Evolutionary conservation across 2,797 vertebrate genomes (phyloP).

Genomic region (Lerista edwardsae): DNA sequence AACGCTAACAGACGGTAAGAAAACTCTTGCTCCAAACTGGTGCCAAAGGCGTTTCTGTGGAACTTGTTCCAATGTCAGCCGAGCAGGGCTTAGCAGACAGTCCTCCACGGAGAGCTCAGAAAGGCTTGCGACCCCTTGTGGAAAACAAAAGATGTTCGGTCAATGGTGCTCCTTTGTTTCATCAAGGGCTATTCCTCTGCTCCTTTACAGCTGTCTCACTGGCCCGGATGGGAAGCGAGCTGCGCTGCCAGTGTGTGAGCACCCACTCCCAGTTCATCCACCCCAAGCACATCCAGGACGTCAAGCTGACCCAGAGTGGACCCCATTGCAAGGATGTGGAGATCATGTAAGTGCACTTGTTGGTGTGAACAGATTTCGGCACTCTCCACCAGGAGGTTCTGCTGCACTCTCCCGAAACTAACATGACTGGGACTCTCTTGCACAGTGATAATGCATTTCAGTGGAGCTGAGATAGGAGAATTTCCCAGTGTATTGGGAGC

Average conservation of each 20-base stretch:
- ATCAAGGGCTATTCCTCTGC: background rate
- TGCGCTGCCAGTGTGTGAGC: conserved; percentile 74
- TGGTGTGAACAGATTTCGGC: too few species aligned
- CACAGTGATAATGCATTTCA: background rate
- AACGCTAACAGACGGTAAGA: conserved; percentile 39
- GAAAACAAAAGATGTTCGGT: background rate
- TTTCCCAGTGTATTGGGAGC: background rate
- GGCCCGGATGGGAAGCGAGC: conserved; percentile 49
- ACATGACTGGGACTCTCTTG: too few species aligned
- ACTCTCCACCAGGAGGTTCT: too few species aligned
- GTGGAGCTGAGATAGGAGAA: too few species aligned
- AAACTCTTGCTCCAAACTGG: background rate
- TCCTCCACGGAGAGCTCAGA: background rate
- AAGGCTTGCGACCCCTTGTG: background rate
- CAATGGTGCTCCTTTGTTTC: background rate
- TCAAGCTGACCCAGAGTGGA: conserved; percentile 74
- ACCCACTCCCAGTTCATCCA: conserved; percentile 62
- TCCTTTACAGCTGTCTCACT: conserved; percentile 16
- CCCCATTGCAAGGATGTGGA: conserved; percentile 71
- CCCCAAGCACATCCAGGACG: conserved; percentile 62
- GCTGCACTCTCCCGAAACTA: too few species aligned
- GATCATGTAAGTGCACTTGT: conserved; percentile 60
- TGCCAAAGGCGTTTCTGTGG: background rate
- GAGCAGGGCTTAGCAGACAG: background rate
- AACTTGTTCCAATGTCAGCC: too few species aligned